Percentiles rank a stretch among this genome's conserved stretches.
phyloP scores from a whole-genome alignment of 1,140 invertebrate genomes.

The Drosophila orosa region DNA sequence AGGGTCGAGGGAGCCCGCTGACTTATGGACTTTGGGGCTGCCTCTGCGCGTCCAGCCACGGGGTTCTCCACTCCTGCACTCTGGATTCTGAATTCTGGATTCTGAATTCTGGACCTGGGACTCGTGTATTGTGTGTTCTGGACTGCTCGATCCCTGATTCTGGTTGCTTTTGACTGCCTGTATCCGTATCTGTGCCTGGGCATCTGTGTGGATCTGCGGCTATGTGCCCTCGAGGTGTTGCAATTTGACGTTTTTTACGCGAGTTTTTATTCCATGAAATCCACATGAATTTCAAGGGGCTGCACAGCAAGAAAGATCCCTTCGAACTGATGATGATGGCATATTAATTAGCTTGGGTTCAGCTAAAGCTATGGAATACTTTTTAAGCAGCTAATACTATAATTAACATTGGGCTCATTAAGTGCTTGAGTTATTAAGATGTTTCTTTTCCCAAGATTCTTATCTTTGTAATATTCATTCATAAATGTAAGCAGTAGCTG shows the following conservation, averaged over 20 bases:
- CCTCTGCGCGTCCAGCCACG: slow-evolving; percentile 20
- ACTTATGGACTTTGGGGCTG: slow-evolving; percentile 67
- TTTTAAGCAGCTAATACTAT: no score
- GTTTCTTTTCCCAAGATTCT: background rate
- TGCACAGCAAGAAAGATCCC: slow-evolving; percentile 21
- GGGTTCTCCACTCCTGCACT: slow-evolving; percentile 3
- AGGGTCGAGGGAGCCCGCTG: slow-evolving; percentile 31
- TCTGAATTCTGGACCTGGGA: slow-evolving; percentile 10
- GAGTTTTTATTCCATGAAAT: slow-evolving; percentile 80
- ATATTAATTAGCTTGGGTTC: background rate
- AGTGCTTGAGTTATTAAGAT: background rate
- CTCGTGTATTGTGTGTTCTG: slow-evolving; percentile 43
- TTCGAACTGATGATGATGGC: background rate
- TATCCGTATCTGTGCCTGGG: slow-evolving; percentile 11
- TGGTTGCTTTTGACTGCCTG: slow-evolving; percentile 15
- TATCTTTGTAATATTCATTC: background rate
- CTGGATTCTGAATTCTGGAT: slow-evolving; percentile 7
- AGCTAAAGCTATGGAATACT: background rate
- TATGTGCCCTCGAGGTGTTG: slow-evolving; percentile 81
- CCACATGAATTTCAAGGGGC: slow-evolving; percentile 58
- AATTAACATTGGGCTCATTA: background rate
- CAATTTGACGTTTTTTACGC: slow-evolving; percentile 84
- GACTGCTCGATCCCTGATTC: slow-evolving; percentile 18
- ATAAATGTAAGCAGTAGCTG: background rate
- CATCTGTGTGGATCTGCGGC: slow-evolving; percentile 34